Evolutionary conservation across 2,113 vertebrate genomes (phyloP).

Genomic region (Rhinolophus sinicus): DNA sequence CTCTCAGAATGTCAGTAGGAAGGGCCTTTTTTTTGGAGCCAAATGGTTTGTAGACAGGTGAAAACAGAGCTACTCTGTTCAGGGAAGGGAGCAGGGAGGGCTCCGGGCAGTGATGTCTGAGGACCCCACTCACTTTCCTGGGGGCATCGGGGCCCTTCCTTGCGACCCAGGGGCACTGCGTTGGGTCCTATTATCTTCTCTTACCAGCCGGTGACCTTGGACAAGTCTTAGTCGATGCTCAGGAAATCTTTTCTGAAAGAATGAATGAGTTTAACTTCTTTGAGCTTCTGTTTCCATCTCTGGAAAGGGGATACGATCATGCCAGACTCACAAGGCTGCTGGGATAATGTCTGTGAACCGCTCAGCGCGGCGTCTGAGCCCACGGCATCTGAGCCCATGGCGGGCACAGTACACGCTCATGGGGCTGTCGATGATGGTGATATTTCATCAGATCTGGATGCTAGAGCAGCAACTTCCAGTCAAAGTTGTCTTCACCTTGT

Average conservation of each 20-base stretch:
- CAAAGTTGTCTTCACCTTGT: not conserved
- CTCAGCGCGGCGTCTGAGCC: fast-evolving
- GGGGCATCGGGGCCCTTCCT: not conserved
- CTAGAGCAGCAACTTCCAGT: not conserved
- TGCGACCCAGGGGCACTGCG: fast-evolving
- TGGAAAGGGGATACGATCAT: not conserved
- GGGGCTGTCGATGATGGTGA: fast-evolving
- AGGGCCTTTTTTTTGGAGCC: not conserved
- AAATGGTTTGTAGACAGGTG: not conserved
- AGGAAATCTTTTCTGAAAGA: not conserved
- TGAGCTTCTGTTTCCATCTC: not conserved
- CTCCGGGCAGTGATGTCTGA: not conserved
- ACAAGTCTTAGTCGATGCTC: not conserved
- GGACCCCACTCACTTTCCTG: not conserved
- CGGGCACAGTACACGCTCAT: fast-evolving
- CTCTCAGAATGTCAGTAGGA: not conserved
- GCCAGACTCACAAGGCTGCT: not conserved
- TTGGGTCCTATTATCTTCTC: not conserved
- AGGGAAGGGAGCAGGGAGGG: fast-evolving
- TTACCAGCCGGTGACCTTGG: not conserved
- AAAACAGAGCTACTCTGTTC: not conserved
- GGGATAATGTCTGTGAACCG: no score
- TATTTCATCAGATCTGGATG: not conserved
- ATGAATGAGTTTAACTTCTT: not conserved
- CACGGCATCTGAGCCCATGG: fast-evolving